Evolutionary conservation across 2,113 vertebrate species (phyloP).

Genomic region (Haliaeetus leucogaster): DNA sequence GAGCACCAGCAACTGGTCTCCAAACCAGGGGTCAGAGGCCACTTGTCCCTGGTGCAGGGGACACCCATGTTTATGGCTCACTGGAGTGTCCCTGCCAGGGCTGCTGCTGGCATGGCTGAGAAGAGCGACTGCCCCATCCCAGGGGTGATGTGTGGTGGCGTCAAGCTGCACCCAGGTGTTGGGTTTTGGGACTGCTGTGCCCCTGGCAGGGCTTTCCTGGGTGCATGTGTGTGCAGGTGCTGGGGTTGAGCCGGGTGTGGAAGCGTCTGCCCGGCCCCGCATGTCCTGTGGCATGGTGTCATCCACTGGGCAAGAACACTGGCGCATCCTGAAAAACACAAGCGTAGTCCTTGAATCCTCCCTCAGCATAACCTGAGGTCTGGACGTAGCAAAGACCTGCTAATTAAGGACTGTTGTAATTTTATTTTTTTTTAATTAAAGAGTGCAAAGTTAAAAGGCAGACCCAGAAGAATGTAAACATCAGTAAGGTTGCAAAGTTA

Average conservation of each 20-base stretch:
- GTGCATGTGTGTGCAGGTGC: rapidly evolving
- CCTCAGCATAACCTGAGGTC: neutral
- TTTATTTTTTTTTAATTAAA: neutral
- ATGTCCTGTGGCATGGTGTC: rapidly evolving
- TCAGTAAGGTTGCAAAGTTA: neutral
- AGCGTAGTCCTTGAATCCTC: neutral
- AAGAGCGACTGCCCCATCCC: neutral
- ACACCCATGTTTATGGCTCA: neutral
- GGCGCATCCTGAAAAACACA: neutral
- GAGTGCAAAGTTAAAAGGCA: neutral
- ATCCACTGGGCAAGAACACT: rapidly evolving
- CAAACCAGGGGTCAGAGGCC: neutral
- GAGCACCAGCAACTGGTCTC: neutral
- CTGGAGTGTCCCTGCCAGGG: neutral
- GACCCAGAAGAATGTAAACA: neutral
- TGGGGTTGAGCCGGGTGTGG: rapidly evolving
- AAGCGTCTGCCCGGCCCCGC: rapidly evolving
- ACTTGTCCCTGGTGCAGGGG: neutral
- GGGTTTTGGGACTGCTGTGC: rapidly evolving
- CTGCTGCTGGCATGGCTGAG: neutral
- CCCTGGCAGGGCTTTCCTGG: neutral
- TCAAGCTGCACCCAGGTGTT: neutral
- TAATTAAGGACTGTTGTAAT: neutral
- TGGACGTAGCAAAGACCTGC: neutral
- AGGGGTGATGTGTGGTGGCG: rapidly evolving